Conservation (phyloP, 2,113 vertebrate genomes). For the Dissostichus mawsoni region DNA sequence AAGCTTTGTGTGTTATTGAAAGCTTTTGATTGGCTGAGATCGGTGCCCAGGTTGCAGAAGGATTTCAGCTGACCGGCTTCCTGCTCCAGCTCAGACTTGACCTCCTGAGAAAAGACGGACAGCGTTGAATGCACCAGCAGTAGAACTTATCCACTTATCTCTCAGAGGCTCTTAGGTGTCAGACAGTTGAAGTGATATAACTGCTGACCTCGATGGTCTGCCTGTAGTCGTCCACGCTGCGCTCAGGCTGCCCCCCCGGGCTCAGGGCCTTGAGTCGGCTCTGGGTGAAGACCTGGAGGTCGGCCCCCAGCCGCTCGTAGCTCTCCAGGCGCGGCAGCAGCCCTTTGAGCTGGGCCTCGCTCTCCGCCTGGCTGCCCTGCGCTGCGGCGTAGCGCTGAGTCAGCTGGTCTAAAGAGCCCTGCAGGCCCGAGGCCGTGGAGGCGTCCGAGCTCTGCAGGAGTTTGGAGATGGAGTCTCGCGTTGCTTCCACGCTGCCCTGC, state of each 20-base stretch:
- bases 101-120: conserved; percentile 83
- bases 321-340: conserved; percentile 91
- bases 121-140: background rate
- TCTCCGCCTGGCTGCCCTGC: conserved; percentile 85
- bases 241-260: conserved; percentile 89
- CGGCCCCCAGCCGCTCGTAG: conserved; percentile 88
- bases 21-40: conserved; percentile 85
- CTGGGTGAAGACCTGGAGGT: conserved; percentile 89
- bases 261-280: conserved; percentile 85
- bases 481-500: conserved; percentile 93
- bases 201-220: conserved; percentile 92
- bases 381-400: conserved; percentile 85
- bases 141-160: background rate
- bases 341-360: conserved; percentile 86
- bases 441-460: conserved; percentile 90
- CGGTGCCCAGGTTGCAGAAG: conserved; percentile 86
- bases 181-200: background rate
- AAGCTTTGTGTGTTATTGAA: conserved; percentile 83
- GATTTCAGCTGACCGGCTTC: conserved; percentile 87
- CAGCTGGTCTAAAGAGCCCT: conserved; percentile 85
- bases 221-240: conserved; percentile 89
- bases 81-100: conserved; percentile 89
- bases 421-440: conserved; percentile 86
- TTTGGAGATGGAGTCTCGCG: conserved; percentile 88
- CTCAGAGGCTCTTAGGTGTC: background rate